Base-by-base conservation (phyloP, 2,113 vertebrate species). In the Spea multiplicata region DNA sequence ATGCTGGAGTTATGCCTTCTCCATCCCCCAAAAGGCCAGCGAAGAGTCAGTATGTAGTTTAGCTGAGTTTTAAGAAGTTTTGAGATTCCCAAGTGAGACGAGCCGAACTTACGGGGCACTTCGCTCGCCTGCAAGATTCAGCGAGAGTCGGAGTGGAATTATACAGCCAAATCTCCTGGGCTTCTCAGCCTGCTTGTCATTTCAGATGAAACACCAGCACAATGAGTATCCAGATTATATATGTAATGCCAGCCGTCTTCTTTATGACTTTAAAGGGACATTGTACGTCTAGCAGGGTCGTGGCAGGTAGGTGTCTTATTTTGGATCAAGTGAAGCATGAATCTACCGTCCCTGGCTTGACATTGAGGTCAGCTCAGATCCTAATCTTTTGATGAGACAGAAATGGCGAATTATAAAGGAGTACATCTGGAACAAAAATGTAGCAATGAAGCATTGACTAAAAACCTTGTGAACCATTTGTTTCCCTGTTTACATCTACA, bases 81-180 rank as follows among this genome's bases (percentile, higher is more conserved):
- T 46, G 45, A 44, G 53, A 57, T 57, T 80, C 77, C 77, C 77
- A 3, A 57, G 77, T 65, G 70, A 59, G 9, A 14, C 8, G 9
- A 55, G 70, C 44, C 66, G 50, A 80, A 80, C 77, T 80, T 80
- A n/a, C 77, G 66, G 70, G 70, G 61, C 77, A 73, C 77, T 48
- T 73, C 70, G 44, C 57, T 57, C 55, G 69, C 62, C 55, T 50
- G 61, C 5, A 4, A 66, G 48, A 65, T 49, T 30, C 76, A 4
- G 69, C 49, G 44, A 13, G 8, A 66, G 44, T 14, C 70, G n/a
- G 46, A 47, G 49, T 53, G 52, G 50, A 66, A 66, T 79, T 61
- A 80, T 68, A 48, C 69, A 16, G 10, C 45, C 16, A 70, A 77
- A 50, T 80, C 78, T 73, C 78, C 46, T 8, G 77, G 70, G 77